Evolutionary conservation across 2,113 vertebrate genomes (phyloP), one percentile per base, ranked within the genome.

Genomic region (Urocitellus parryii): DNA sequence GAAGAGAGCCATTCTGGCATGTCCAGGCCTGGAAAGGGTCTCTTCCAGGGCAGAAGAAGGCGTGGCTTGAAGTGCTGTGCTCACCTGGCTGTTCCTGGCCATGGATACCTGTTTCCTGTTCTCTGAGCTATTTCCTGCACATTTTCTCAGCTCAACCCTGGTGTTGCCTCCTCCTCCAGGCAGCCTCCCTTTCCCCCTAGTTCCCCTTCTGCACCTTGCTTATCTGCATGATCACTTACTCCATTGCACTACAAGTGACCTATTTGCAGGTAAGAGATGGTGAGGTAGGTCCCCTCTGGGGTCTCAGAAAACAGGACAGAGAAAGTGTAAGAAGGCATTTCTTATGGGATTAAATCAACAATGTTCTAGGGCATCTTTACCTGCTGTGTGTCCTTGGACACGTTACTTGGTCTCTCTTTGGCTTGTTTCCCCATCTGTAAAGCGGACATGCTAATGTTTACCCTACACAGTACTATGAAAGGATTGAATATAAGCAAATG

Each of bases 1-100:
- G 77, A 6, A n/a, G 18, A 27, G 13, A 86, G 32, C 4, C 56
- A 8, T 7, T 42, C 68, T 12, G 1, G 0, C 0, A 24, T 2
- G 32, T 37, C 83, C 24, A 25, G 53, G 67, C 51, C 25, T 18
- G 32, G 13, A 68, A 48, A 51, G 2, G 12, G 27, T 48, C 2
- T 18, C 34, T 34, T 8, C 17, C 61, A 34, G 78, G 42, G 27
- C 65, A 16, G 78, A 74, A 68, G 63, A 51, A 2, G 24, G 8
- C 37, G 11, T 42, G 68, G 29, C 1, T 11, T 0, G 17, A 16
- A 29, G 39, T 1, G 45, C 70, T 2, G 13, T 79, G 24, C 61
- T 42, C 8, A 3, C 3, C 8, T 5, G 1, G 29, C 61, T 16
- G 8, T 63, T 10, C 61, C 58, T 22, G 8, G 58, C 24, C 61